Evolutionary conservation across 2,113 vertebrate species (phyloP), one percentile per base, ranked within the genome.

Genomic region (Puntigrus tetrazona): DNA sequence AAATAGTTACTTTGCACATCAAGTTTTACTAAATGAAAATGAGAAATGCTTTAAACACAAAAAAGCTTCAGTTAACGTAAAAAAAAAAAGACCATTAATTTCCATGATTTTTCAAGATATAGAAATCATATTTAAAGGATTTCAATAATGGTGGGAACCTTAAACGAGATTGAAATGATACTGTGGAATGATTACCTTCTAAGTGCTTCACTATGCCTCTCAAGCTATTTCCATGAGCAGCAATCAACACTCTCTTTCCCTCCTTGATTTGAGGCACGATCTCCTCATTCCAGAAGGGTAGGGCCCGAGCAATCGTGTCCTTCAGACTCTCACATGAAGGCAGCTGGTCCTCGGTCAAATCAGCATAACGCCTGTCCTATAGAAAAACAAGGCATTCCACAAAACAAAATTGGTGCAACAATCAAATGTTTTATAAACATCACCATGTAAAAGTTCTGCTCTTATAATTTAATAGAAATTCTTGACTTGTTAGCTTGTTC

Each of bases 231-330:
- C 96, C 96, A 0, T 97, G 96, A n/a, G 96, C 96, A 41, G 94
- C 96, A 82, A 97, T 95, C 77, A 97, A 92, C n/a, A 97, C 96
- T 38, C 95, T 91, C 70, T 97, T 97, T 50, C 96, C 96, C 72
- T 95, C 94, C 87, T 96, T 96, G 90, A 97, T 96, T 89, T 96
- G 95, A 0, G 96, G 96, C 52, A 95, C 95, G 0, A 97, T 97
- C 83, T 96, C 95, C 73, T 97, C 96, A 0, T 96, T 96, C 96
- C 96, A 97, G 86, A 96, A 97, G 2, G 96, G 96, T 88, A 97
- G 91, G 7, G 96, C 95, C 81, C 96, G 93, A 50, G 96, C 96
- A 8, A 97, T 97, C 0, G 96, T 97, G 87, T 97, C 96, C 91
- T 97, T 97, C 89, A 97, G 88, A 87, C 96, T 97, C 90, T 97